A percentile compares a stretch with the other conserved stretches of the same genome.
These are phyloP conservation scores for Busseola fusca DNA, from an alignment of 2,888 invertebrate species.

Conservation along the genomic window DNA sequence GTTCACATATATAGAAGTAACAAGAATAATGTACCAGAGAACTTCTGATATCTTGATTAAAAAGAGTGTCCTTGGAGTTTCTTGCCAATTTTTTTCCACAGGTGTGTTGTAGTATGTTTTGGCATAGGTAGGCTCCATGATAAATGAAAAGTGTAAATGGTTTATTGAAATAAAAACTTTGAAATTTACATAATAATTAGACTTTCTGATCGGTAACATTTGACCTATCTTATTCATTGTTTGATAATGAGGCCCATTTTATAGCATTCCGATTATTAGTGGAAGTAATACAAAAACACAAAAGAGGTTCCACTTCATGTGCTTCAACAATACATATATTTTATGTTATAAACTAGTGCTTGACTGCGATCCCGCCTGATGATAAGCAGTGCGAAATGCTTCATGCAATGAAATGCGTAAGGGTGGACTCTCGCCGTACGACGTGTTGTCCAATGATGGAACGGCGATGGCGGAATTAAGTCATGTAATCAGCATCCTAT, in stretches of 20 bases:
- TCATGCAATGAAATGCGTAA: too few species aligned
- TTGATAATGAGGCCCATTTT: neutral
- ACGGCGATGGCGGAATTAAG: too few species aligned
- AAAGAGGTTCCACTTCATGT: neutral
- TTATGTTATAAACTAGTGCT: too few species aligned
- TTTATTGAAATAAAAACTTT: neutral
- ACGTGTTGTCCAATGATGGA: too few species aligned
- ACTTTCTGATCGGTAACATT: slow-evolving; percentile 11
- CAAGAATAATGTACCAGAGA: too few species aligned
- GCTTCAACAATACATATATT: too few species aligned
- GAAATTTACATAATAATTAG: slow-evolving; percentile 7
- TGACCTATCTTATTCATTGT: slow-evolving; percentile 8
- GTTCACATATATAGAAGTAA: too few species aligned
- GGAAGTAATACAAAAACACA: neutral
- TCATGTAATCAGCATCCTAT: too few species aligned
- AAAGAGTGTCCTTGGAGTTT: neutral
- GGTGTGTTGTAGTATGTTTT: too few species aligned
- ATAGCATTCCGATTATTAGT: neutral
- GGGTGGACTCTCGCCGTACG: too few species aligned
- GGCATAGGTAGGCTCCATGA: neutral
- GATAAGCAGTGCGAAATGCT: too few species aligned
- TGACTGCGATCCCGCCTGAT: too few species aligned
- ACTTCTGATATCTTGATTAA: neutral
- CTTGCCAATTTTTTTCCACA: neutral
- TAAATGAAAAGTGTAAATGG: neutral